Base-by-base conservation (phyloP, 2,113 vertebrate genomes). In the Hippocampus zosterae region DNA sequence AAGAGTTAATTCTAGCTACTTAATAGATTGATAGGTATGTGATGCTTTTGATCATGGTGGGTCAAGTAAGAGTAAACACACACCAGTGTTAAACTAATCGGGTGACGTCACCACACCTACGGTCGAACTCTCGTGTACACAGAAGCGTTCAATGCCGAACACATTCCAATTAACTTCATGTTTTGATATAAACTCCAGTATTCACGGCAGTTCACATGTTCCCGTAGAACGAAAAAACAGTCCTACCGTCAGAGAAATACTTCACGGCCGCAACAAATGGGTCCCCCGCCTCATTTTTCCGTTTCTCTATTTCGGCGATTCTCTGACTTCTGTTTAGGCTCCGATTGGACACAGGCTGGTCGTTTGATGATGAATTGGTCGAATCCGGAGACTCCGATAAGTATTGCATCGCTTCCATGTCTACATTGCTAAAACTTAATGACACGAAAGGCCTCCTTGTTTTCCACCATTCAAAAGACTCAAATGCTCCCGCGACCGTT, bases 161-260 rank as follows among this genome's bases (percentile, higher is more conserved):
- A 50, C 16, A 16, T 1, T 18, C 8, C 12, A 29, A 29, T 23
- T 13, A 21, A 65, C 10, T 44, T 46, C 2, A 42, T 6, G 44
- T n/a, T 23, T 29, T 25, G 6, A 44, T 16, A 5, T 7, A 23
- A 18, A 42, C 7, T 11, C 2, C 18, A 21, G 52, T 10, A 16
- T 33, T 19, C 8, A 6, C 18, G 2, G 8, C 5, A 15, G 3
- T 29, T 25, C 5, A 13, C 18, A 33, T 15, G 5, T 21, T 65
- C 27, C 16, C 55, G 9, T 37, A 11, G 18, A 33, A n/a, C 60
- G 9, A 27, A 42, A 2, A 8, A 40, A 52, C 3, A 5, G 46
- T 40, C 73, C 7, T 88, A 94, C 91, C 89, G 50, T 76, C 84
- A 48, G 77, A 77, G 68, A 96, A 93, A 86, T 93, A 94, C 69